phyloP scores from a whole-genome alignment of 2,113 vertebrate genomes.

The Carassius auratus region DNA sequence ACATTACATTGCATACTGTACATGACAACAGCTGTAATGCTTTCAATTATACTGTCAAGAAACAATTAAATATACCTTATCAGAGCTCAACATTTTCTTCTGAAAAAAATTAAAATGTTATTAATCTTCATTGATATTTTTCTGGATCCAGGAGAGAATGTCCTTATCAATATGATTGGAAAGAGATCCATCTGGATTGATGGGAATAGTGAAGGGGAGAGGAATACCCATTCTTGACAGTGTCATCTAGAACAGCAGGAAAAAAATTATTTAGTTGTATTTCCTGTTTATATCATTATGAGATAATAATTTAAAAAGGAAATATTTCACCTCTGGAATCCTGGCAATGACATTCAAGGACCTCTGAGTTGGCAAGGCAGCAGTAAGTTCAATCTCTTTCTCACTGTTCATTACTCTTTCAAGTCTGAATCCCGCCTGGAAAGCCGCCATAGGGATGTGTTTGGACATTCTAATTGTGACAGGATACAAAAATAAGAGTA shows the following conservation, averaged over 20 bases:
- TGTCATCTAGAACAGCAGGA: slow-evolving; percentile 48
- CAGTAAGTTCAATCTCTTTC: slow-evolving; percentile 72
- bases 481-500: not conserved
- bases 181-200: slow-evolving; percentile 36
- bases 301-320: not conserved
- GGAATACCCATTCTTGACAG: not conserved
- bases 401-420: slow-evolving; percentile 66
- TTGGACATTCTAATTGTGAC: slow-evolving; percentile 68
- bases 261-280: not conserved
- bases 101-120: not conserved
- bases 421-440: slow-evolving; percentile 63
- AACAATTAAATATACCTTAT: not conserved
- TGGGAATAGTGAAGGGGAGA: slow-evolving; percentile 60
- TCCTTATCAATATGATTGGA: not conserved
- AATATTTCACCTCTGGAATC: slow-evolving; percentile 70
- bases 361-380: slow-evolving; percentile 72
- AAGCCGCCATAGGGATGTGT: slow-evolving; percentile 61
- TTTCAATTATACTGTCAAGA: not conserved
- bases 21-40: too few relatives aligned
- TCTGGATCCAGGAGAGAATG: slow-evolving; percentile 9
- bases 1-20: too few relatives aligned
- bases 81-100: not conserved
- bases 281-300: not conserved
- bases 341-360: slow-evolving; percentile 76
- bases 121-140: not conserved